Base-by-base conservation (phyloP, 1,140 invertebrate genomes). In the Brachionus rotundiformis region DNA sequence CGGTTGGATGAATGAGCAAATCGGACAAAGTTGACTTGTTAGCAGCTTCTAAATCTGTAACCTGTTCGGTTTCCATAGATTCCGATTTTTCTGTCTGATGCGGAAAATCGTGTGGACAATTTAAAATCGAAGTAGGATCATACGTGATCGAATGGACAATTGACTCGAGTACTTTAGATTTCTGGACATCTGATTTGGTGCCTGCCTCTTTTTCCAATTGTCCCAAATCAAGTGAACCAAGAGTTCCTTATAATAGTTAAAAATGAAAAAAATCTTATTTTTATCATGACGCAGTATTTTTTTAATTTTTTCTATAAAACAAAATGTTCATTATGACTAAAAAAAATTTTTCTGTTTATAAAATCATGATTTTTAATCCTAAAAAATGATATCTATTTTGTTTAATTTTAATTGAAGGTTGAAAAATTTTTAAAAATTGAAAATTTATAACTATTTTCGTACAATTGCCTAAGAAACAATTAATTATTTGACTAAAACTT, bases 101-200 rank as follows among this genome's bases (percentile, higher is more conserved):
- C 25, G 36, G 36, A 27, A 63, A 47, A 81, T 81, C 79, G 33
- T 81, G 79, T 41, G 79, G 79, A 81, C 59, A 65, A 19, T 81
- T 81, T 3, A 81, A 19, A 81, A 81, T 47, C 3, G 41, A 49
- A 2, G 59, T 61, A n/a, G 79, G 79, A 81, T 81, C 79, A 29
- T 81, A 81, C 5, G 29, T 25, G 3, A 68, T 27, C 7, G 79
- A 27, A 63, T 44, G 36, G n/a, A 31, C 36, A 19, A 81, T 39
- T 2, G 79, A 25, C 10, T 63, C 59, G 3, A 81, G 61, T 19
- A 63, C 4, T 47, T 65, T 63, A 8, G 27, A 31, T 81, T 65
- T 31, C 10, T 33, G 3, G 41, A 49, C 8, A 39, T 75, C 71
- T 1, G 44, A 33, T 16, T 75, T 75, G 1, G 23, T 19, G 1